phyloP scores from a whole-genome alignment of 2,797 vertebrate genomes.

The Neostethus bicornis region DNA sequence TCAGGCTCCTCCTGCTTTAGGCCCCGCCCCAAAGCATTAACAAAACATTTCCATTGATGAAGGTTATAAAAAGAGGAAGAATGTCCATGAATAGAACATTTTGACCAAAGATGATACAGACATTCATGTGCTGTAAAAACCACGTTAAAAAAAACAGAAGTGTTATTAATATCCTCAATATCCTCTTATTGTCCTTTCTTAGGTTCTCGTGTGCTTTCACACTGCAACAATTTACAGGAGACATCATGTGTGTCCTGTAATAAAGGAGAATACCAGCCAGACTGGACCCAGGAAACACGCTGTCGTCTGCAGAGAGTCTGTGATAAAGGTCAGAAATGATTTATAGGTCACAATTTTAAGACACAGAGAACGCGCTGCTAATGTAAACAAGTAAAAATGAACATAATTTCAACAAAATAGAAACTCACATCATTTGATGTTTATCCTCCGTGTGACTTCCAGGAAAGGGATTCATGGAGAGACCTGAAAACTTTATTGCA shows the following conservation, averaged over 20 bases:
- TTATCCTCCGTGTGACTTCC: constrained; percentile 7
- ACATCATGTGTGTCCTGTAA: constrained; percentile 83
- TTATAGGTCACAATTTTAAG: no score
- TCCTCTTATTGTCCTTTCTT: no score
- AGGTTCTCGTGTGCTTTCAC: constrained; percentile 82
- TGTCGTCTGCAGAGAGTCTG: constrained; percentile 89
- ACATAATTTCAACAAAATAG: no score
- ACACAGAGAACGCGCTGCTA: no score
- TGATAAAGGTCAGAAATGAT: constrained; percentile 89
- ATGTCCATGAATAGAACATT: constrained; percentile 45
- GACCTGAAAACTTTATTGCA: constrained; percentile 76
- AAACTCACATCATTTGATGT: no score
- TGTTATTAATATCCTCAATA: no score
- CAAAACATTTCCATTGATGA: constrained; percentile 54
- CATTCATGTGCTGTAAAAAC: constrained; percentile 20
- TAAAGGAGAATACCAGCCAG: constrained; percentile 85
- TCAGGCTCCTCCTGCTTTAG: no score
- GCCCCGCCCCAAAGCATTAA: no score
- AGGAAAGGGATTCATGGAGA: constrained; percentile 87
- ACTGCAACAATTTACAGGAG: constrained; percentile 76
- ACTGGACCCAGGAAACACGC: constrained; percentile 81
- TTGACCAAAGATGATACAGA: constrained; percentile 17
- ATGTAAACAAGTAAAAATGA: no score
- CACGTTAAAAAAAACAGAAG: no score
- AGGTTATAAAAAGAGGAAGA: constrained; percentile 56